phyloP scores from a whole-genome alignment of 23 tunicate species.

The Aplidium turbinatum region DNA sequence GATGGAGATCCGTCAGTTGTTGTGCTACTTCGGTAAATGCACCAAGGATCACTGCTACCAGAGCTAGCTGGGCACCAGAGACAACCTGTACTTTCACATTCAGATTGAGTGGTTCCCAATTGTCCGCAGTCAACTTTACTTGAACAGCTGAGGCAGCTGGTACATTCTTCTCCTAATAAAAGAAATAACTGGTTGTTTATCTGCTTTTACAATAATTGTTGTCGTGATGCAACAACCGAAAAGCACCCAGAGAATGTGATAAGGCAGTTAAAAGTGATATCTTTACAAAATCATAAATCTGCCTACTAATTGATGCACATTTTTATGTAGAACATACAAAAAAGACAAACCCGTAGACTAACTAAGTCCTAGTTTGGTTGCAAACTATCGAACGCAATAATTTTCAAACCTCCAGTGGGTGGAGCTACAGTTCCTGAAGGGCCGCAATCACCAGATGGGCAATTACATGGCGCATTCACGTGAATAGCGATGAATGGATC shows the following conservation, averaged over 20 bases:
- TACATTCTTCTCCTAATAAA: slow-evolving; percentile 23
- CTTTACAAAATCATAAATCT: too few relatives aligned
- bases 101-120: slow-evolving; percentile 52
- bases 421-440: slow-evolving; percentile 33
- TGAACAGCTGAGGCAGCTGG: slow-evolving; percentile 47
- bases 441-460: slow-evolving; percentile 48
- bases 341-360: too few relatives aligned
- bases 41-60: slow-evolving; percentile 81
- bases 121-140: slow-evolving; percentile 75
- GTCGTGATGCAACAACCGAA: too few relatives aligned
- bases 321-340: too few relatives aligned
- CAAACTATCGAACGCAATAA: too few relatives aligned
- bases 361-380: too few relatives aligned
- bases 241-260: too few relatives aligned
- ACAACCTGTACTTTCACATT: slow-evolving; percentile 74
- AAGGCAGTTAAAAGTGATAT: too few relatives aligned
- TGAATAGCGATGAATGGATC: slow-evolving; percentile 80
- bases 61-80: slow-evolving; percentile 74
- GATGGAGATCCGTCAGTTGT: slow-evolving; percentile 22
- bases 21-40: slow-evolving; percentile 45
- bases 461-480: slow-evolving; percentile 69
- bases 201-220: too few relatives aligned
- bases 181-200: too few relatives aligned
- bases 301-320: too few relatives aligned
- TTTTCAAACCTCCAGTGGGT: too few relatives aligned